Conservation (phyloP, 2,113 vertebrate species). For the Cephalopholis sonnerati region DNA sequence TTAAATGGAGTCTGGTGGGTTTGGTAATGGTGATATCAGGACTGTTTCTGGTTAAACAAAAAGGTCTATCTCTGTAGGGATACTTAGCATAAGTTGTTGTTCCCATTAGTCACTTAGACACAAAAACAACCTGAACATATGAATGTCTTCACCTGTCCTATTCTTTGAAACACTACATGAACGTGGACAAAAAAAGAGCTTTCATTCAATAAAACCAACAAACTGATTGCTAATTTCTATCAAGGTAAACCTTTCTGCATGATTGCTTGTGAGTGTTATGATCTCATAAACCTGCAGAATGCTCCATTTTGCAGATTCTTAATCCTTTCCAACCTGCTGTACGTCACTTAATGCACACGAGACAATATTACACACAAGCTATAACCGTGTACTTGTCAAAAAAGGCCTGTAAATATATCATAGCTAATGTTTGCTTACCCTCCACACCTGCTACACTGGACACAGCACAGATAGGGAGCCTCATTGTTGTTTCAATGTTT, state of each 20-base stretch:
- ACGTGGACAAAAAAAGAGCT: too few relatives aligned
- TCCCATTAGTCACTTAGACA: too few relatives aligned
- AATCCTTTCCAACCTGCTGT: neutral
- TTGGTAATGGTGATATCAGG: too few relatives aligned
- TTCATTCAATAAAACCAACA: too few relatives aligned
- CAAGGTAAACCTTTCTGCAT: neutral
- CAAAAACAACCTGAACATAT: too few relatives aligned
- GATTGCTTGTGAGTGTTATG: neutral
- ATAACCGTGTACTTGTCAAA: neutral
- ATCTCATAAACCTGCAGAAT: constrained; percentile 8
- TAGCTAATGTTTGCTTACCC: neutral
- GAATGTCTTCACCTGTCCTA: too few relatives aligned
- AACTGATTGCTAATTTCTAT: neutral
- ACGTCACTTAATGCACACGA: neutral
- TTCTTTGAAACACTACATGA: too few relatives aligned
- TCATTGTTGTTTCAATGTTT: neutral
- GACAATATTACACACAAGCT: neutral
- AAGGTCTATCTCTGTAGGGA: too few relatives aligned
- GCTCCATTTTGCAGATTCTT: neutral
- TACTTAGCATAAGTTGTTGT: too few relatives aligned
- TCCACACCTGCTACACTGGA: constrained; percentile 7
- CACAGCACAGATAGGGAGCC: neutral
- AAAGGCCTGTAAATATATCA: neutral
- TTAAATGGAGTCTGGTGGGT: too few relatives aligned
- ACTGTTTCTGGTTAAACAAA: too few relatives aligned